Conservation (phyloP, 2,113 vertebrate species). For the Plotosus lineatus region DNA sequence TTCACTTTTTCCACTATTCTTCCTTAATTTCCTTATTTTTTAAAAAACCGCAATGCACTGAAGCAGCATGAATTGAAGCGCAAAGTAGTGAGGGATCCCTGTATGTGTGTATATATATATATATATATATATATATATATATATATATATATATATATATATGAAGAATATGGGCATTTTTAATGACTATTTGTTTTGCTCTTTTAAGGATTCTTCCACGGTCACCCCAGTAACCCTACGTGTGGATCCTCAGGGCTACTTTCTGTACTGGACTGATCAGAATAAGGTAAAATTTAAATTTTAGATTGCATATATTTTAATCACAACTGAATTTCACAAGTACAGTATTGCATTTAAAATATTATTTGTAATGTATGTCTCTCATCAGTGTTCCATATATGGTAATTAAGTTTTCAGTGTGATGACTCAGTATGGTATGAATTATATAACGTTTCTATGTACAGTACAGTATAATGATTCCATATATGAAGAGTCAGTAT, state of each 20-base stretch:
- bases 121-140: too few species aligned
- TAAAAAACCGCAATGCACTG: too few species aligned
- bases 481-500: background rate
- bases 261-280: conserved; percentile 97
- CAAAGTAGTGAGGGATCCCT: too few species aligned
- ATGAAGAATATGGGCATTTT: background rate
- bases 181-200: background rate
- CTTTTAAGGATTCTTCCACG: conserved; percentile 84
- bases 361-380: background rate
- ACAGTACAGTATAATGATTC: background rate
- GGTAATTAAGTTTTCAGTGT: background rate
- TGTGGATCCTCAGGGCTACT: conserved; percentile 93
- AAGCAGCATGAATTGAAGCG: too few species aligned
- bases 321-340: background rate
- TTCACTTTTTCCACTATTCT: too few species aligned
- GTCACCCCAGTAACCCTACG: conserved; percentile 88
- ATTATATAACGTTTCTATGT: too few species aligned
- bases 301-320: background rate
- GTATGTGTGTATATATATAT: too few species aligned
- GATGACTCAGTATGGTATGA: background rate
- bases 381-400: background rate
- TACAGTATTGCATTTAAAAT: background rate
- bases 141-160: too few species aligned
- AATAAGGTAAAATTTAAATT: conserved; percentile 83
- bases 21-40: too few species aligned